Conservation (phyloP, 2,888 invertebrate species). For the Sisyra nigra region DNA sequence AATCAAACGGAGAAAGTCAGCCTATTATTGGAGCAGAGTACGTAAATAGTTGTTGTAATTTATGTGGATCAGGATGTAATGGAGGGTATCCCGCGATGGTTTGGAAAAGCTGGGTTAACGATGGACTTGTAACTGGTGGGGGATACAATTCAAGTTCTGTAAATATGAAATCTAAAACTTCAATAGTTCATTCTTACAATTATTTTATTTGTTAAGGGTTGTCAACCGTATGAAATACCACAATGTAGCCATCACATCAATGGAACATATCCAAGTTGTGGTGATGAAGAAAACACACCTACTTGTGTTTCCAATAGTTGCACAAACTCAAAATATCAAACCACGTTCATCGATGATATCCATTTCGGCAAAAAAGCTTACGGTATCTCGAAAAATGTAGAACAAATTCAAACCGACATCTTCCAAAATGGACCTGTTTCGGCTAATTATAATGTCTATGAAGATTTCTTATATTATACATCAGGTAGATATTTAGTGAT, state of each 20-base stretch:
- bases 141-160: slow-evolving; percentile 52
- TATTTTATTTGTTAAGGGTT: too few species aligned
- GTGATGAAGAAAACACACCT: slow-evolving; percentile 54
- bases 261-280: slow-evolving; percentile 56
- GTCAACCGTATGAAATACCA: slow-evolving; percentile 69
- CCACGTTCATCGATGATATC: slow-evolving; percentile 55
- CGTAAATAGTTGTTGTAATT: slow-evolving; percentile 62
- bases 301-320: slow-evolving; percentile 55
- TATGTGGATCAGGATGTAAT: slow-evolving; percentile 68
- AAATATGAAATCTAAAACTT: too few species aligned
- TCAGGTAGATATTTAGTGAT: slow-evolving; percentile 32
- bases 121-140: slow-evolving; percentile 81
- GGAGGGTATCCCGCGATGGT: slow-evolving; percentile 73
- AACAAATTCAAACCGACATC: slow-evolving; percentile 68
- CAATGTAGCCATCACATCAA: slow-evolving; percentile 86
- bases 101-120: slow-evolving; percentile 74
- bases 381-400: slow-evolving; percentile 38
- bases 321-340: slow-evolving; percentile 42
- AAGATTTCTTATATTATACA: slow-evolving; percentile 72
- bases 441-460: slow-evolving; percentile 74
- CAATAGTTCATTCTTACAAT: too few species aligned
- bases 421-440: slow-evolving; percentile 78
- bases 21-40: slow-evolving; percentile 75
- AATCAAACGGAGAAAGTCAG: slow-evolving; percentile 50
- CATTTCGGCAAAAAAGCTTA: slow-evolving; percentile 53